These are phyloP conservation scores for Lethrus apterus DNA, from an alignment of 1,140 invertebrate genomes.

Conservation along the genomic window DNA sequence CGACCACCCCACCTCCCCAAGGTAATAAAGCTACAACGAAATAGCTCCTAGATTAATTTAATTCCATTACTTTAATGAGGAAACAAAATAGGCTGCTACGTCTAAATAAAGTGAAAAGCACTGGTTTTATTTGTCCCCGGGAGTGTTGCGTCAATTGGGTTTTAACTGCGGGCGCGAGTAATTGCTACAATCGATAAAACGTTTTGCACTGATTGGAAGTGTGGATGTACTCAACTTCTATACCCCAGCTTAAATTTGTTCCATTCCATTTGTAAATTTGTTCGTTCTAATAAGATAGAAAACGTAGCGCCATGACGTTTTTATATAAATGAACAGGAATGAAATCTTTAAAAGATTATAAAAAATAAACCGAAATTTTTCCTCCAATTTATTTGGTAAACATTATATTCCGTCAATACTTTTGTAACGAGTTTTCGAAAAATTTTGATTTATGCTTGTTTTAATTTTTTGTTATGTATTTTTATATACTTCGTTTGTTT, in stretches of 20 bases:
- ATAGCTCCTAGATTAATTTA: conserved; percentile 36
- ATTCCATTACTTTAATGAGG: conserved; percentile 37
- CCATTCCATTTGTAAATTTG: conserved; percentile 6
- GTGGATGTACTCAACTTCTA: conserved; percentile 10
- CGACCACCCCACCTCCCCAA: conserved; percentile 15
- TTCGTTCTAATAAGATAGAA: neutral
- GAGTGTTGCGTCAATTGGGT: conserved; percentile 13
- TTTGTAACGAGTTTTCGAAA: no score
- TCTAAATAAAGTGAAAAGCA: conserved; percentile 20
- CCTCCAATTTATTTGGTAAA: no score
- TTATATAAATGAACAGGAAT: no score
- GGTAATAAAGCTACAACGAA: conserved; percentile 32
- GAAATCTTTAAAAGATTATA: no score
- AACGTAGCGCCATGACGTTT: neutral
- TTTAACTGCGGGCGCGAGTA: conserved; percentile 10
- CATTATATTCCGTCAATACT: no score
- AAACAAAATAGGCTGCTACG: conserved; percentile 27
- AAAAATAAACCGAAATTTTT: no score
- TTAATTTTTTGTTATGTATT: no score
- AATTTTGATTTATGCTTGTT: no score
- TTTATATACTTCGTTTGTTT: no score
- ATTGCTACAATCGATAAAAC: conserved; percentile 16
- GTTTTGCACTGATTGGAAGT: conserved; percentile 16
- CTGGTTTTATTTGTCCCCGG: conserved; percentile 14
- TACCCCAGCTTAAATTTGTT: conserved; percentile 5